phyloP scores from a whole-genome alignment of 2,797 vertebrate species.

The Xiphophorus birchmanni region DNA sequence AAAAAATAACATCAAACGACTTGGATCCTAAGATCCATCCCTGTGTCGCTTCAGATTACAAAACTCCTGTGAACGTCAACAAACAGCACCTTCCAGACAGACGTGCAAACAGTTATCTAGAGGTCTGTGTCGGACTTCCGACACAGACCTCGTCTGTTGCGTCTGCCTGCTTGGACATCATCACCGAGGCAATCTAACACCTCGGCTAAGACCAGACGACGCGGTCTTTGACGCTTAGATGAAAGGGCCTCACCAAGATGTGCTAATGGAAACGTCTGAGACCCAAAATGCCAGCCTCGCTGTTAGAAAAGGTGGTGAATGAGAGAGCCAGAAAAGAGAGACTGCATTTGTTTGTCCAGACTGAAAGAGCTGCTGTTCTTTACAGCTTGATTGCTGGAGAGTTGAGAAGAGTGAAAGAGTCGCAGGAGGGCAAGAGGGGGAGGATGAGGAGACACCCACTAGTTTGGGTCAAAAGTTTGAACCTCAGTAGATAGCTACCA shows the following conservation, averaged over 20 bases:
- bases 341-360: constrained; percentile 42
- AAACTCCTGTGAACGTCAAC: constrained; percentile 54
- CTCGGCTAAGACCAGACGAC: constrained; percentile 54
- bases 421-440: neutral
- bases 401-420: neutral
- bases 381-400: constrained; percentile 14
- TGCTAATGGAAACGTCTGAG: constrained; percentile 69
- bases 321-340: constrained; percentile 33
- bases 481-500: constrained; percentile 46
- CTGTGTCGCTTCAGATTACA: constrained; percentile 23
- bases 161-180: constrained; percentile 34
- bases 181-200: constrained; percentile 51
- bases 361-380: constrained; percentile 44
- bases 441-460: constrained; percentile 12
- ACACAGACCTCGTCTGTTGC: constrained; percentile 9
- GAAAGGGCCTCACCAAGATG: constrained; percentile 70
- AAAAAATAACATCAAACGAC: neutral
- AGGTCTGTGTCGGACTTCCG: constrained; percentile 37
- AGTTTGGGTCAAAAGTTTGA: constrained; percentile 62
- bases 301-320: constrained; percentile 31
- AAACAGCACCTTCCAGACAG: constrained; percentile 57
- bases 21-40: neutral
- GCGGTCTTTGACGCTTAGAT: constrained; percentile 50
- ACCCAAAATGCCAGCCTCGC: constrained; percentile 44
- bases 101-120: constrained; percentile 51